Percentiles rank a stretch among this genome's conserved stretches.
These are phyloP conservation scores for Nyctereutes procyonoides DNA, from an alignment of 2,113 vertebrate species.

Conservation along the genomic window DNA sequence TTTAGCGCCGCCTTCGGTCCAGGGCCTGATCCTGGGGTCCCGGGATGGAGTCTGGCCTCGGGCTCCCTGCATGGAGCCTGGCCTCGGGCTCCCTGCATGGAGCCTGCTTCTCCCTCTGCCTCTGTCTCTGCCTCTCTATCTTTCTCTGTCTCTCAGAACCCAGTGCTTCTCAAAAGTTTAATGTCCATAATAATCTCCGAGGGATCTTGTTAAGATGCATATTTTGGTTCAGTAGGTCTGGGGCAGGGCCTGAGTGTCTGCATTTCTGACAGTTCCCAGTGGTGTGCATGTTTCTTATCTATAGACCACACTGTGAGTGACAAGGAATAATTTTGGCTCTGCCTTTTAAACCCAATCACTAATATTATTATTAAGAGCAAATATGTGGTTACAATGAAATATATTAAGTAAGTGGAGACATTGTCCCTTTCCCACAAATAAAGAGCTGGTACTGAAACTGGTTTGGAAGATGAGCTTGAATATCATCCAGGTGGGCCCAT, in stretches of 20 bases:
- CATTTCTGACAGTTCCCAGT: background rate
- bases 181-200: background rate
- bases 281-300: background rate
- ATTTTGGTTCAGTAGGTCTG: background rate
- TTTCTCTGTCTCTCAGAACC: background rate
- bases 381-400: conserved; percentile 4
- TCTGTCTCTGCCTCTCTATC: too few species aligned
- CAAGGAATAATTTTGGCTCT: conserved; percentile 35
- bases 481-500: background rate
- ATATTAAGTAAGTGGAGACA: background rate
- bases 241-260: background rate
- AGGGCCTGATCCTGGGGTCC: too few species aligned
- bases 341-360: background rate
- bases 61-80: too few species aligned
- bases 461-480: conserved; percentile 17
- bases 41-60: too few species aligned
- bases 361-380: background rate
- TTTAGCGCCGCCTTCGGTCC: too few species aligned
- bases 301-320: background rate
- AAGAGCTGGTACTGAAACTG: background rate
- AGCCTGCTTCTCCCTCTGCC: too few species aligned
- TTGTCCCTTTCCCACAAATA: background rate
- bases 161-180: background rate
- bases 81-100: too few species aligned
- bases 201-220: background rate